phyloP scores from a whole-genome alignment of 2,797 vertebrate genomes.

The Sitta carolinensis region DNA sequence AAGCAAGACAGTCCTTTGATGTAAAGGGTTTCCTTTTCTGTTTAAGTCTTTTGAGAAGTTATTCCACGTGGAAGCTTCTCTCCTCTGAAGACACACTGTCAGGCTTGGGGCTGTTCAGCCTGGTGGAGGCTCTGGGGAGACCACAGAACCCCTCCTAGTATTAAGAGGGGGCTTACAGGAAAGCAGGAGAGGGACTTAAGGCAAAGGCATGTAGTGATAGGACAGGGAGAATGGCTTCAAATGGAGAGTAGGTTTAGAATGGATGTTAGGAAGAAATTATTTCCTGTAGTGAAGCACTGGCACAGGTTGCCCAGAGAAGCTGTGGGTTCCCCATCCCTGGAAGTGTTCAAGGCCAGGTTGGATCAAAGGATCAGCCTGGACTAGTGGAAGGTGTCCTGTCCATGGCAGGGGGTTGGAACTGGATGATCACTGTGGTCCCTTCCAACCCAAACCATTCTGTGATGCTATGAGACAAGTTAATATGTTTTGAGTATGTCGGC shows the following conservation, averaged over 20 bases:
- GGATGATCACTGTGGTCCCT: background rate
- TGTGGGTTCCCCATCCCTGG: background rate
- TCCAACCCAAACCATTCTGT: background rate
- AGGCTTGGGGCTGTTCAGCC: background rate
- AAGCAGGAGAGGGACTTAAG: background rate
- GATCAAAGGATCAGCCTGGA: background rate
- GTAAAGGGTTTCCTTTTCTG: background rate
- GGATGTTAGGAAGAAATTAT: background rate
- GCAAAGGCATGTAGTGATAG: background rate
- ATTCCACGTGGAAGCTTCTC: background rate
- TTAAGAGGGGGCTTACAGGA: background rate
- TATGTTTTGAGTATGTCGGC: fast-evolving
- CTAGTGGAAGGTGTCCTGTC: background rate
- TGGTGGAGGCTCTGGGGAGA: background rate
- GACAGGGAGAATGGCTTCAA: background rate
- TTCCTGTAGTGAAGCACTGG: background rate
- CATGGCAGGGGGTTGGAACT: background rate
- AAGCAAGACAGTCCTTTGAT: background rate
- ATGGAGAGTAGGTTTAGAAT: background rate
- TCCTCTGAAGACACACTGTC: background rate
- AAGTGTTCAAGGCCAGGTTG: background rate
- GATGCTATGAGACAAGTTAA: background rate
- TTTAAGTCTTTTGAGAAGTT: background rate
- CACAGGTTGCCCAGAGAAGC: background rate
- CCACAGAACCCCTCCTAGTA: background rate